Evolutionary conservation across 2,888 invertebrate genomes (phyloP).

Genomic region (Cordilura impudica): DNA sequence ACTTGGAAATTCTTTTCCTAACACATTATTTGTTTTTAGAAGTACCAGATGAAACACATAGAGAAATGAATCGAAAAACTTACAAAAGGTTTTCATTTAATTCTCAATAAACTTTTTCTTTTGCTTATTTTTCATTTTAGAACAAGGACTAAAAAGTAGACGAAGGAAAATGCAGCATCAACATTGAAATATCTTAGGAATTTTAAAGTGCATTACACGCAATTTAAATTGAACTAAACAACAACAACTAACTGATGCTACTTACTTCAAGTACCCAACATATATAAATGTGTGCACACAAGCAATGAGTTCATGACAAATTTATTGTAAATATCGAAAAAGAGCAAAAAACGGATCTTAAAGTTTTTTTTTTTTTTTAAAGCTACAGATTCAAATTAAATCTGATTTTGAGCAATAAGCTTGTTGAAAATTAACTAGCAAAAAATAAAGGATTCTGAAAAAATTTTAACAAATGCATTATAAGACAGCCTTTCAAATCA

Average conservation of each 20-base stretch:
- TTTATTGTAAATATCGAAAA: not conserved
- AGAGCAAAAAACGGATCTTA: constrained; percentile 24
- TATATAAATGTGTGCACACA: not conserved
- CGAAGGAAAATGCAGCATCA: not conserved
- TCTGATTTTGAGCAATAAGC: constrained; percentile 17
- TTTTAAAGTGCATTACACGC: constrained; percentile 22
- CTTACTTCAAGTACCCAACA: constrained; percentile 30
- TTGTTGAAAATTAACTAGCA: not conserved
- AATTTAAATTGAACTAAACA: constrained; percentile 29
- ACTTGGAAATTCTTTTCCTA: not conserved
- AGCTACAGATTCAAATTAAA: constrained; percentile 12
- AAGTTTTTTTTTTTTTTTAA: not conserved
- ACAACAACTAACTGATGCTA: constrained; percentile 7
- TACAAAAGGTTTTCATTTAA: constrained; percentile 22
- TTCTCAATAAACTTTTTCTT: constrained; percentile 2
- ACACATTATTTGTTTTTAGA: constrained; percentile 13
- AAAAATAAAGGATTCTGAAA: not conserved
- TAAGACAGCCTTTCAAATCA: not conserved
- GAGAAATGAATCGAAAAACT: constrained; percentile 2
- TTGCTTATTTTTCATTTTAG: constrained; percentile 40
- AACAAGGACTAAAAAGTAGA: not conserved
- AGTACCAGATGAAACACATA: not conserved
- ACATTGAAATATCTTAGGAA: constrained; percentile 18
- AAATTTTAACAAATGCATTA: constrained; percentile 4
- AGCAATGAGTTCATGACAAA: constrained; percentile 32